Conservation (phyloP, 2,113 vertebrate genomes). For the Pollimyrus isidori region DNA sequence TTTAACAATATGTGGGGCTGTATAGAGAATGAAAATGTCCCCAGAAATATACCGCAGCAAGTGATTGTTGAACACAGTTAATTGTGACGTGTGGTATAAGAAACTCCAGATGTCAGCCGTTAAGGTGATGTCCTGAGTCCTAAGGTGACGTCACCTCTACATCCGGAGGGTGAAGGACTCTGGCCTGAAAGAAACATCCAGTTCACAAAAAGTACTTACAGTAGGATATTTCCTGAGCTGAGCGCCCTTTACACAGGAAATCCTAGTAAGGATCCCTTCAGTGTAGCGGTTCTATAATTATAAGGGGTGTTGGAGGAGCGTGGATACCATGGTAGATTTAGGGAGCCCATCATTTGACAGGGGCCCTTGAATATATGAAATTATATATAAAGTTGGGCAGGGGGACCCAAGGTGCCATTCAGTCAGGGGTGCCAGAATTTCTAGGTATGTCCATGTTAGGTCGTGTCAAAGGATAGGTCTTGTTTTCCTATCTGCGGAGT, state of each 20-base stretch:
- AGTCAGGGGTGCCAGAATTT: background rate
- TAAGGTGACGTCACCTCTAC: background rate
- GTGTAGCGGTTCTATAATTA: background rate
- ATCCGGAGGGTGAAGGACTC: background rate
- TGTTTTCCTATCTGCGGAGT: background rate
- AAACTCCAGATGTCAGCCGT: background rate
- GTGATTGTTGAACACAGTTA: no score
- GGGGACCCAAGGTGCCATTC: background rate
- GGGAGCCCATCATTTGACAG: background rate
- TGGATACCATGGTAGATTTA: background rate
- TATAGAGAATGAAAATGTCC: background rate
- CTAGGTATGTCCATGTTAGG: background rate
- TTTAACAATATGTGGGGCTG: background rate
- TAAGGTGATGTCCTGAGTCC: background rate
- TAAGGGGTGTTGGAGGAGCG: background rate
- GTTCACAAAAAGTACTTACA: background rate
- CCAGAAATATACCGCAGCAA: background rate
- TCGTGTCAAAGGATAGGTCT: background rate
- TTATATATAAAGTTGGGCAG: background rate
- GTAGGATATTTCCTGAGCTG: no score
- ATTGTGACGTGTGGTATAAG: background rate
- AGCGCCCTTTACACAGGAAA: background rate
- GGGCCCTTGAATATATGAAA: background rate
- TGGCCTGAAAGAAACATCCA: background rate
- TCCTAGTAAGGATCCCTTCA: background rate